phyloP scores from a whole-genome alignment of 2,797 vertebrate species.

The Characodon lateralis region DNA sequence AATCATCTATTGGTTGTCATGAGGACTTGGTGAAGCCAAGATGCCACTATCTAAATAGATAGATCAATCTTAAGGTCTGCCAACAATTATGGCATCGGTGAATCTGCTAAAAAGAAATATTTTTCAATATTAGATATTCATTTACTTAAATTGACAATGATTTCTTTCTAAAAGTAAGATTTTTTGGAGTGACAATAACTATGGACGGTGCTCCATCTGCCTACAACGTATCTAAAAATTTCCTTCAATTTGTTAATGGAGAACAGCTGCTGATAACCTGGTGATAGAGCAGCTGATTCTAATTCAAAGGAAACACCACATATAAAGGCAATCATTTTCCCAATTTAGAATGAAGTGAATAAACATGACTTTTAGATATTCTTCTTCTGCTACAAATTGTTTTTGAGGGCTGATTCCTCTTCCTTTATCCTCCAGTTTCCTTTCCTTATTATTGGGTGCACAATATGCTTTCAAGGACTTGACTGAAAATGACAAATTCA shows the following conservation, averaged over 20 bases:
- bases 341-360: background rate
- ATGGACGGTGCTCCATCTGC: background rate
- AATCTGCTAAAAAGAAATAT: background rate
- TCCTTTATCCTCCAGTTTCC: too few relatives aligned
- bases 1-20: background rate
- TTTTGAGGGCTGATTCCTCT: too few relatives aligned
- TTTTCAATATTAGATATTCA: background rate
- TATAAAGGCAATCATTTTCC: background rate
- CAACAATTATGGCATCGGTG: background rate
- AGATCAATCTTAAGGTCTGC: background rate
- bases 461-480: too few relatives aligned
- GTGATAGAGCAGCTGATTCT: conserved; percentile 4
- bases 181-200: background rate
- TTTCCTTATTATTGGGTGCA: too few relatives aligned
- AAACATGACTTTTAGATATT: too few relatives aligned
- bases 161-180: background rate
- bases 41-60: too few relatives aligned
- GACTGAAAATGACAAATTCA: too few relatives aligned
- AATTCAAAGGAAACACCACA: background rate
- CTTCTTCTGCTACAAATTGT: too few relatives aligned
- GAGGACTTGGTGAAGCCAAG: background rate
- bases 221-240: background rate
- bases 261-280: background rate
- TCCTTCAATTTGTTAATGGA: background rate
- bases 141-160: background rate